Evolutionary conservation across 2,888 invertebrate species (phyloP).

Genomic region (Protophormia terraenovae): DNA sequence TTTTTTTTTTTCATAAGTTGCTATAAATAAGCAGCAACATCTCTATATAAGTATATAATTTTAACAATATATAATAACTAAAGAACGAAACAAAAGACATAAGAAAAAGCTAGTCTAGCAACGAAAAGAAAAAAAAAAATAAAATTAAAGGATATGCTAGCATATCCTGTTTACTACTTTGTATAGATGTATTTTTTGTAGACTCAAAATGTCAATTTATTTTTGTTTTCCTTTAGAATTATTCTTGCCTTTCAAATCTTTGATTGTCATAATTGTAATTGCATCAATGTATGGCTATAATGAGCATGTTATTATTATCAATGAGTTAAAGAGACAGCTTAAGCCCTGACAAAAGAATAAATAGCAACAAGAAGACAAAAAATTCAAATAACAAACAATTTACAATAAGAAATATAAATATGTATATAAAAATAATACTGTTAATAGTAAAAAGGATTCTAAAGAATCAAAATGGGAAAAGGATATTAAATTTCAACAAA

Average conservation of each 20-base stretch:
- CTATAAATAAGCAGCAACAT: too few relatives aligned
- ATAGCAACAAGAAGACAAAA: constrained; percentile 12
- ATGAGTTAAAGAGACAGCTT: constrained; percentile 44
- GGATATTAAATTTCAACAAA: constrained; percentile 52
- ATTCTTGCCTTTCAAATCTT: constrained; percentile 12
- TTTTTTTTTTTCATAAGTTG: too few relatives aligned
- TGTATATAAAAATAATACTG: background rate
- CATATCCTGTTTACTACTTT: too few relatives aligned
- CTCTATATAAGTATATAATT: too few relatives aligned
- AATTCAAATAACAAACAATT: constrained; percentile 36
- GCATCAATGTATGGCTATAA: constrained; percentile 59
- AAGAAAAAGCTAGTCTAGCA: too few relatives aligned
- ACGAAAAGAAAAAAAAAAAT: too few relatives aligned
- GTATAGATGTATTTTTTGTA: too few relatives aligned
- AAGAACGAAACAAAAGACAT: too few relatives aligned
- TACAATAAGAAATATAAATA: constrained; percentile 3
- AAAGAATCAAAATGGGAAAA: constrained; percentile 23
- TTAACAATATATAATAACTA: too few relatives aligned
- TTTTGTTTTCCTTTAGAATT: background rate
- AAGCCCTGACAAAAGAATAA: background rate
- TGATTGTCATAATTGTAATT: constrained; percentile 65
- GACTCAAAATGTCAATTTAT: too few relatives aligned
- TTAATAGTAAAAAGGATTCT: constrained; percentile 21
- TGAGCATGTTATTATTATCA: constrained; percentile 63
- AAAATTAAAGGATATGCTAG: too few relatives aligned